These are phyloP conservation scores for Sitta europaea DNA, from an alignment of 2,113 vertebrate species.

Conservation along the genomic window DNA sequence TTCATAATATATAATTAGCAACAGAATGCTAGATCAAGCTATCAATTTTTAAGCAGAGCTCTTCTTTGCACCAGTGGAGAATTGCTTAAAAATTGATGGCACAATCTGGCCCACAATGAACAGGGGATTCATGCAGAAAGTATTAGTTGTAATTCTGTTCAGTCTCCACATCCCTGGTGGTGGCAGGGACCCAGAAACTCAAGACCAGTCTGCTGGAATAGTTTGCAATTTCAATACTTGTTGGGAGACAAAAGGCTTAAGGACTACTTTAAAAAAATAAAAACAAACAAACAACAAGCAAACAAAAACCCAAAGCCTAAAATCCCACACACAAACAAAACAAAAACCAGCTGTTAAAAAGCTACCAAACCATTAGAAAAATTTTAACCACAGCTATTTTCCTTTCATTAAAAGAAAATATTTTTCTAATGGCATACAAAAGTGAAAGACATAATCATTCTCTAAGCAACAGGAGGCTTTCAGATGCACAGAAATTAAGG, in stretches of 20 bases:
- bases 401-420: not conserved
- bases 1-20: constrained; percentile 10
- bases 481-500: not conserved
- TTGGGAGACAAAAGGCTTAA: not conserved
- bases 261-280: not conserved
- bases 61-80: not conserved
- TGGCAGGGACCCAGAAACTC: not conserved
- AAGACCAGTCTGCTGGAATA: not conserved
- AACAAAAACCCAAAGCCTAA: not conserved
- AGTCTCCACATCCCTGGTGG: not conserved
- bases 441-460: not conserved
- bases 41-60: constrained; percentile 49
- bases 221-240: not conserved
- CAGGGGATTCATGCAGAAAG: not conserved
- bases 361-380: not conserved
- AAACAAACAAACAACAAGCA: not conserved
- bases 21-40: constrained; percentile 5
- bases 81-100: constrained; percentile 53
- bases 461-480: not conserved
- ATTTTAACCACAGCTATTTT: not conserved
- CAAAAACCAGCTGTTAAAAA: not conserved
- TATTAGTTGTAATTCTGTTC: not conserved
- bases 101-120: constrained; percentile 21
- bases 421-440: not conserved
- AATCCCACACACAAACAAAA: not conserved